These are phyloP conservation scores for Coenonympha arcania DNA, from an alignment of 2,888 invertebrate genomes.

Conservation along the genomic window DNA sequence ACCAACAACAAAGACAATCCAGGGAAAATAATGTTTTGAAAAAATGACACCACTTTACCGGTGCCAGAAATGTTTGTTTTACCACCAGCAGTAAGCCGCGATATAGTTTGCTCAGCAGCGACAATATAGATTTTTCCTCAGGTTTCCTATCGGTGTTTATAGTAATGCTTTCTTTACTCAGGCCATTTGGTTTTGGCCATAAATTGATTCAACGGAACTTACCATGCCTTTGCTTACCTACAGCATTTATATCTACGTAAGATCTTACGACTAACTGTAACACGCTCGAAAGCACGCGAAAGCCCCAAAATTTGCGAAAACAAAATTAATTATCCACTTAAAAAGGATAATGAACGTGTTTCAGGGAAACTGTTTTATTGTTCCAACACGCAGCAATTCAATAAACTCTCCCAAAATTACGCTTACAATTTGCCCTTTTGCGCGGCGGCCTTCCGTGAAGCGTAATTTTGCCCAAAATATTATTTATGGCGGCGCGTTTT, in stretches of 20 bases:
- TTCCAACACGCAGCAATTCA: background rate
- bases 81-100: too few relatives aligned
- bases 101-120: too few relatives aligned
- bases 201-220: too few relatives aligned
- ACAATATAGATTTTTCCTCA: too few relatives aligned
- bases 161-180: too few relatives aligned
- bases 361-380: background rate
- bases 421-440: constrained; percentile 1
- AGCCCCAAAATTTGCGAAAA: background rate
- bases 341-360: background rate
- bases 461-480: constrained; percentile 1
- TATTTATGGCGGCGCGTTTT: background rate
- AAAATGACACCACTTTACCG: too few relatives aligned
- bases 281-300: background rate
- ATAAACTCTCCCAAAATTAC: background rate
- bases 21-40: too few relatives aligned
- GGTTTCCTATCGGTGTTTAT: too few relatives aligned
- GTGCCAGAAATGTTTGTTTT: too few relatives aligned
- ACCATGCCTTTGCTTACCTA: background rate
- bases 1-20: too few relatives aligned
- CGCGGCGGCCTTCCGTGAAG: background rate
- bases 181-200: too few relatives aligned
- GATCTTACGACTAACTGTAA: too few relatives aligned
- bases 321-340: background rate
- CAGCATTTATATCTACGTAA: background rate